Conservation (phyloP, 1,140 invertebrate species). For the Procambarus clarkii region DNA sequence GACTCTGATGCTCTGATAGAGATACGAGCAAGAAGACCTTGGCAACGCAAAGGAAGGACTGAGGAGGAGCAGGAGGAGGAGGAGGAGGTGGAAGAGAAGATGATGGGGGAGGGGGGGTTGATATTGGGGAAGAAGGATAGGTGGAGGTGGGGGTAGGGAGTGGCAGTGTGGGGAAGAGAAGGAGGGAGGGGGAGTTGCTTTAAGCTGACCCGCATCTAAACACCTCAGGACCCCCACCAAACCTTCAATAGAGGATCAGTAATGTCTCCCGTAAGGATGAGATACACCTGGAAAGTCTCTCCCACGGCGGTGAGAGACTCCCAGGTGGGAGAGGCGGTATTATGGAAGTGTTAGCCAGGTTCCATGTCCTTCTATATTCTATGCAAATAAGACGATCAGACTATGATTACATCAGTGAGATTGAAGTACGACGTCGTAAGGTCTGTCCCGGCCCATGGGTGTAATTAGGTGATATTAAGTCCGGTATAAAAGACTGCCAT, state of each 20-base stretch:
- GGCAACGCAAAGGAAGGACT: background rate
- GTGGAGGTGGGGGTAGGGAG: too few relatives aligned
- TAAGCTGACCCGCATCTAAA: background rate
- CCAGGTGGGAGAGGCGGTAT: background rate
- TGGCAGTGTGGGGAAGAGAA: too few relatives aligned
- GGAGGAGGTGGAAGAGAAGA: too few relatives aligned
- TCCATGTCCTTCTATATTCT: constrained; percentile 52
- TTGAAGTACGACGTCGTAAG: constrained; percentile 49
- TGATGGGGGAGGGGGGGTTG: too few relatives aligned
- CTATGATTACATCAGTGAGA: constrained; percentile 47
- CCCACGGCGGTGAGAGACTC: background rate
- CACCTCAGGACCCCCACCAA: background rate
- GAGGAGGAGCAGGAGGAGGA: too few relatives aligned
- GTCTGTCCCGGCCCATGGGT: constrained; percentile 45
- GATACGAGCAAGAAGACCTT: background rate
- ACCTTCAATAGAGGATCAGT: background rate
- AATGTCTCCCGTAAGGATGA: background rate
- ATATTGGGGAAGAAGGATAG: too few relatives aligned
- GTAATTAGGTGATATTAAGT: constrained; percentile 68
- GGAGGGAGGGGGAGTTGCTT: background rate
- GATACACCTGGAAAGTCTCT: background rate
- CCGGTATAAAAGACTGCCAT: constrained; percentile 65
- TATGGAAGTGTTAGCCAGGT: background rate
- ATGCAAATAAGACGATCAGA: constrained; percentile 59
- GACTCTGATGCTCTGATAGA: constrained; percentile 5